phyloP scores from a whole-genome alignment of 2,113 vertebrate species.

The Procavia capensis region DNA sequence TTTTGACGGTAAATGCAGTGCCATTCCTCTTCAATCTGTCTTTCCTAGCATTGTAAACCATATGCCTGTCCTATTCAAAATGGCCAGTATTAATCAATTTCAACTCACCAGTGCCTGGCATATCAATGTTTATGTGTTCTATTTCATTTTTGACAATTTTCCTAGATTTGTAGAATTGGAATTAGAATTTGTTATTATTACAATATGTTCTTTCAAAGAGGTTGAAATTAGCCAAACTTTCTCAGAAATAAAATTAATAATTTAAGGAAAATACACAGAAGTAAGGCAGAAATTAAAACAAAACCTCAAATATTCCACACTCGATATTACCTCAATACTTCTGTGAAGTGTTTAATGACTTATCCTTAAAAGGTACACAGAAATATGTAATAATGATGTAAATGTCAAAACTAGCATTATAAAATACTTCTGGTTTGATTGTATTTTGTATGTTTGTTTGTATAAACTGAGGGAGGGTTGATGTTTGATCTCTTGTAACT shows the following conservation, averaged over 20 bases:
- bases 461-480: too few relatives aligned
- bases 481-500: too few relatives aligned
- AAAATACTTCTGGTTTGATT: not conserved
- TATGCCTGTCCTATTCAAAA: too few relatives aligned
- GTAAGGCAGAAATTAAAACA: not conserved
- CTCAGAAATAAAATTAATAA: not conserved
- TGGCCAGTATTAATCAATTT: too few relatives aligned
- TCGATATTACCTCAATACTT: not conserved
- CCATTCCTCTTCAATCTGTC: too few relatives aligned
- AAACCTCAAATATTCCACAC: not conserved
- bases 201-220: not conserved
- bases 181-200: not conserved
- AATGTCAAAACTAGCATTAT: not conserved
- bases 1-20: too few relatives aligned
- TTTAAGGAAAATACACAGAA: not conserved
- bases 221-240: not conserved
- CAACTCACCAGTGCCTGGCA: too few relatives aligned
- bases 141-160: too few relatives aligned
- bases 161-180: not conserved
- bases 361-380: not conserved
- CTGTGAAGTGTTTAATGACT: not conserved
- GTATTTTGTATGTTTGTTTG: not conserved
- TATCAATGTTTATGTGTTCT: too few relatives aligned
- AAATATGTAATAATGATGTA: not conserved
- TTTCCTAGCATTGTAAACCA: too few relatives aligned